Evolutionary conservation across 1,140 invertebrate species (phyloP).

Genomic region (Triops cancriformis): DNA sequence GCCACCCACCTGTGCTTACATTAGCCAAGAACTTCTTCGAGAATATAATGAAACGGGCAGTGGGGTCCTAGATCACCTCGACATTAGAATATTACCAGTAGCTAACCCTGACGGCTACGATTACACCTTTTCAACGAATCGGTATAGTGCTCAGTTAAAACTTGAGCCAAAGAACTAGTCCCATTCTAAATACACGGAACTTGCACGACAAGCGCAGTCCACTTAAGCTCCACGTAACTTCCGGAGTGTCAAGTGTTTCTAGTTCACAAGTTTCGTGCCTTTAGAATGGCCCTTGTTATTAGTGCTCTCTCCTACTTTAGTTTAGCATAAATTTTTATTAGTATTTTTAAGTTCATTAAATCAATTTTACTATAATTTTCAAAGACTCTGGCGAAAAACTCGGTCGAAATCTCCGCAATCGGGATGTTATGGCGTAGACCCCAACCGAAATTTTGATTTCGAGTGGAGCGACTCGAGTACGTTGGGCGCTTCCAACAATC

Average conservation of each 20-base stretch:
- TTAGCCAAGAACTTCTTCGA: constrained; percentile 50
- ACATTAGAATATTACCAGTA: background rate
- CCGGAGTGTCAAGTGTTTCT: no score
- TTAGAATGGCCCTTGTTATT: no score
- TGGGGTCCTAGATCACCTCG: background rate
- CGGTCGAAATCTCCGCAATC: constrained; percentile 40
- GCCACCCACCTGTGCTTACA: constrained; percentile 50
- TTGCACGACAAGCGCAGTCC: no score
- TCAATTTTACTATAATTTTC: constrained; percentile 44
- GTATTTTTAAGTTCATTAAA: no score
- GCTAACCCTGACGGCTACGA: background rate
- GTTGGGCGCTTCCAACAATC: constrained; percentile 44
- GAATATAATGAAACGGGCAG: constrained; percentile 27
- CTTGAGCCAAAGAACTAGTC: no score
- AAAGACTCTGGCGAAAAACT: constrained; percentile 55
- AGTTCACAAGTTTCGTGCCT: no score
- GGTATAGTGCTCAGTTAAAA: background rate
- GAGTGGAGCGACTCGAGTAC: constrained; percentile 48
- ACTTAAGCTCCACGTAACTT: no score
- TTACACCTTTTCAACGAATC: background rate
- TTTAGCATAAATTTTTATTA: no score
- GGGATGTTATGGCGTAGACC: constrained; percentile 55
- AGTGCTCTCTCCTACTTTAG: no score
- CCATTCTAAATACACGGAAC: no score
- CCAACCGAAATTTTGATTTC: constrained; percentile 64